phyloP scores from a whole-genome alignment of 2,888 invertebrate genomes.

The Physocephala rufipes region DNA sequence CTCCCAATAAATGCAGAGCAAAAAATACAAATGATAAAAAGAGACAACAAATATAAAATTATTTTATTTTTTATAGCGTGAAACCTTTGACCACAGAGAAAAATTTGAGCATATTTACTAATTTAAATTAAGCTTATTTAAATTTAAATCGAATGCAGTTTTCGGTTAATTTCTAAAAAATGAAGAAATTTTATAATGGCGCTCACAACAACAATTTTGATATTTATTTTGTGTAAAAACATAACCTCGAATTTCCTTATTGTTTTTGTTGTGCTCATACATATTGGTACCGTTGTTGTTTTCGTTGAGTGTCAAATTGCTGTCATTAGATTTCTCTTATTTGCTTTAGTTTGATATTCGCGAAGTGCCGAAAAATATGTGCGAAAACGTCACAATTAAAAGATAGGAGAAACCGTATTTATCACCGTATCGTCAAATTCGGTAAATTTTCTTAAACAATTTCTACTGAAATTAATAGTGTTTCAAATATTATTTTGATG shows the following conservation, averaged over 20 bases:
- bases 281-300: conserved; percentile 1
- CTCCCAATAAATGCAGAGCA: conserved; percentile 28
- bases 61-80: neutral
- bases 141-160: too few species aligned
- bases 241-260: conserved; percentile 34
- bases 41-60: neutral
- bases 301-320: neutral
- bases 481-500: neutral
- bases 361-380: conserved; percentile 14
- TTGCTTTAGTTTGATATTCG: conserved; percentile 6
- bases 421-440: conserved; percentile 20
- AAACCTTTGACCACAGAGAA: neutral
- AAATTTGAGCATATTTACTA: too few species aligned
- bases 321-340: conserved; percentile 8
- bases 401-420: conserved; percentile 29
- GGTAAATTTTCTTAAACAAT: conserved; percentile 16
- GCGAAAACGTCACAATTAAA: conserved; percentile 36
- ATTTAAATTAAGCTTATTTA: too few species aligned
- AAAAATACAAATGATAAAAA: conserved; percentile 23
- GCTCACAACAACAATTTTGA: conserved; percentile 43
- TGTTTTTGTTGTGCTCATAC: neutral
- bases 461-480: neutral
- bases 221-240: conserved; percentile 48
- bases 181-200: neutral
- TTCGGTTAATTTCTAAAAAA: neutral